A percentile compares a stretch with the other conserved stretches of the same genome.
These are phyloP conservation scores for Scolanthus callimorphus DNA, from an alignment of 92 coral and sea anemone species.

Conservation along the genomic window DNA sequence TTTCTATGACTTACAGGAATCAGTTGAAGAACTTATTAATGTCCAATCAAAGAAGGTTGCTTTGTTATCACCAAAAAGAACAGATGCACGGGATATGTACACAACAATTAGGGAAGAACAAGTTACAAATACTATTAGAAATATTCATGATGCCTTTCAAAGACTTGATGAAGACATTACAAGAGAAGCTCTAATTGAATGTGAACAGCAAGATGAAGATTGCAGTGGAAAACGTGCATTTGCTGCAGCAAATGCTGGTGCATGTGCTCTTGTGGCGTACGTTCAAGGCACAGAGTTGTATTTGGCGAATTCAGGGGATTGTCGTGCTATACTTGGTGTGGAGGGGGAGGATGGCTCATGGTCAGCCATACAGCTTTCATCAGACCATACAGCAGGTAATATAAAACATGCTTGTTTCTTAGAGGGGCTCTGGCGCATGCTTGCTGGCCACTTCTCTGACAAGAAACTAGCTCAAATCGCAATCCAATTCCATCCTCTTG, in stretches of 20 bases:
- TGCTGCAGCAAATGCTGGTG: constrained; percentile 68
- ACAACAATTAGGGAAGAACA: constrained; percentile 39
- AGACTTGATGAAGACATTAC: constrained; percentile 66
- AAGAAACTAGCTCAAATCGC: too few species aligned
- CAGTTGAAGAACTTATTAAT: not conserved
- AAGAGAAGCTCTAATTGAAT: constrained; percentile 41
- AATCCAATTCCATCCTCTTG: too few species aligned
- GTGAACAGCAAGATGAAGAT: constrained; percentile 18
- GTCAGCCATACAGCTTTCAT: constrained; percentile 77
- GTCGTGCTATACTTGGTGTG: constrained; percentile 96
- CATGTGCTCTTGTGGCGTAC: constrained; percentile 75
- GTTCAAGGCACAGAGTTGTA: constrained; percentile 62
- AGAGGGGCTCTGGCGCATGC: too few species aligned
- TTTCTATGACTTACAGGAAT: constrained; percentile 28
- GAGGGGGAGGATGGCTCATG: constrained; percentile 65
- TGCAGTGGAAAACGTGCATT: constrained; percentile 49
- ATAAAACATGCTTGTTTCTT: too few species aligned
- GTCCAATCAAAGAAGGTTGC: not conserved
- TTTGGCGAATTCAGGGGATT: constrained; percentile 87
- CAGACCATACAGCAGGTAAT: constrained; percentile 87
- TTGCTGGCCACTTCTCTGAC: too few species aligned
- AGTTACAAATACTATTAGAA: constrained; percentile 37
- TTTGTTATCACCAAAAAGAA: not conserved
- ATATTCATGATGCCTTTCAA: constrained; percentile 58
- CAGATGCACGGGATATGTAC: constrained; percentile 9